Conservation (phyloP, 2,888 invertebrate genomes). For the Nasonia oneida region DNA sequence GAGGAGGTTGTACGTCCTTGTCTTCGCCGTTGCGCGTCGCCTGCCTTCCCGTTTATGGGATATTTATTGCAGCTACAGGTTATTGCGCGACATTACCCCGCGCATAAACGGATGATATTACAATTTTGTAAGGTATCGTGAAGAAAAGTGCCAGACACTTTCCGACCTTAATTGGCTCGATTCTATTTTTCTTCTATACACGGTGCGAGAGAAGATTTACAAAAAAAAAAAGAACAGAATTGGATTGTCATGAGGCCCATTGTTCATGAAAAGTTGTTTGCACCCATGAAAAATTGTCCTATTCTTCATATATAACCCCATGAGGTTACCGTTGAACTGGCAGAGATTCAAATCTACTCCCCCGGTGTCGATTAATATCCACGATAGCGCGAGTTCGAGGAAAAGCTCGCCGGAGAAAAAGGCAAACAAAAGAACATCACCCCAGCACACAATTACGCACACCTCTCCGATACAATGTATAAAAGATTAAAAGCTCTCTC, state of each 20-base stretch:
- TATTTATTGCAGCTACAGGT: constrained; percentile 50
- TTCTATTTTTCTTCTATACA: not conserved
- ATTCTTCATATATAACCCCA: not conserved
- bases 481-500: not conserved
- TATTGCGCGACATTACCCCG: constrained; percentile 34
- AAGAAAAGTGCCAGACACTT: not conserved
- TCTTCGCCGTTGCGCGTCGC: not conserved
- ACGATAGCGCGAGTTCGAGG: not conserved
- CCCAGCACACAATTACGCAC: not conserved
- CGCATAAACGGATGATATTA: constrained; percentile 28
- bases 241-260: too few relatives aligned
- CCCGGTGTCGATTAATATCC: not conserved
- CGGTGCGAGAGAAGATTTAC: not conserved
- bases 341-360: not conserved
- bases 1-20: not conserved
- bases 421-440: not conserved
- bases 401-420: not conserved
- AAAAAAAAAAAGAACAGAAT: too few relatives aligned
- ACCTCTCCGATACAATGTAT: not conserved
- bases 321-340: not conserved
- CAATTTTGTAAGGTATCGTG: not conserved
- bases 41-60: constrained; percentile 22
- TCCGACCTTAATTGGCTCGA: not conserved
- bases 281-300: not conserved
- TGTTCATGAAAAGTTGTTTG: too few relatives aligned